These are phyloP conservation scores for Drosophila teissieri DNA, from an alignment of 1,140 invertebrate genomes.

Conservation along the genomic window DNA sequence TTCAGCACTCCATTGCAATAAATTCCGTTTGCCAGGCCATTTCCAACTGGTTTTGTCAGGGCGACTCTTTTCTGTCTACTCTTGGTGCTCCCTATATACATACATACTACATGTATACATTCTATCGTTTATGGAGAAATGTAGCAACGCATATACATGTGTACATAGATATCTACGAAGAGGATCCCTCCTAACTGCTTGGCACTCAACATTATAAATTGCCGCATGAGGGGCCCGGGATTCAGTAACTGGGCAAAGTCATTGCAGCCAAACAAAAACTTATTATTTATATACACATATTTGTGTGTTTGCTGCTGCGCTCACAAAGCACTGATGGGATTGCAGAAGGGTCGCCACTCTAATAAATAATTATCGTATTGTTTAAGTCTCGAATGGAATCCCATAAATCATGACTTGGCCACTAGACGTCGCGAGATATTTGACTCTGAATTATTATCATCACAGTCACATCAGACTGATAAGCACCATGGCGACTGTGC, in stretches of 20 bases:
- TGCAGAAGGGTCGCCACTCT: conserved; percentile 19
- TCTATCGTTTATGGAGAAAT: conserved; percentile 9
- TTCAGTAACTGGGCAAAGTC: conserved; percentile 30
- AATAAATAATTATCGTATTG: conserved; percentile 71
- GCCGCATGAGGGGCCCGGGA: conserved; percentile 27
- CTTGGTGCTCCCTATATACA: conserved; percentile 5
- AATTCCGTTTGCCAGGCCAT: conserved; percentile 66
- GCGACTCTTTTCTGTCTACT: conserved; percentile 54
- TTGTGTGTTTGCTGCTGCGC: conserved; percentile 34
- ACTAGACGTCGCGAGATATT: conserved; percentile 57
- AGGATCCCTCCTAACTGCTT: conserved; percentile 46
- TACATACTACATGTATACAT: neutral
- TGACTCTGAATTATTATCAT: conserved; percentile 66
- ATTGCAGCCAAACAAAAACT: conserved; percentile 64
- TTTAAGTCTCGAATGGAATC: conserved; percentile 66
- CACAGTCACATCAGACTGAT: conserved; percentile 55
- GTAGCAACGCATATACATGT: neutral
- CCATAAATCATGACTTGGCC: conserved; percentile 60
- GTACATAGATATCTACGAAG: conserved; percentile 7
- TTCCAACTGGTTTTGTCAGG: conserved; percentile 62
- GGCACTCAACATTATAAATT: conserved; percentile 67
- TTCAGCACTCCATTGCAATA: conserved; percentile 70
- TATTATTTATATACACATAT: conserved; percentile 57
- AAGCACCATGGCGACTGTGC: conserved; percentile 50
- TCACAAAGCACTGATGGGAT: conserved; percentile 27